phyloP scores from a whole-genome alignment of 2,113 vertebrate species.

The Dicaeum eximium region DNA sequence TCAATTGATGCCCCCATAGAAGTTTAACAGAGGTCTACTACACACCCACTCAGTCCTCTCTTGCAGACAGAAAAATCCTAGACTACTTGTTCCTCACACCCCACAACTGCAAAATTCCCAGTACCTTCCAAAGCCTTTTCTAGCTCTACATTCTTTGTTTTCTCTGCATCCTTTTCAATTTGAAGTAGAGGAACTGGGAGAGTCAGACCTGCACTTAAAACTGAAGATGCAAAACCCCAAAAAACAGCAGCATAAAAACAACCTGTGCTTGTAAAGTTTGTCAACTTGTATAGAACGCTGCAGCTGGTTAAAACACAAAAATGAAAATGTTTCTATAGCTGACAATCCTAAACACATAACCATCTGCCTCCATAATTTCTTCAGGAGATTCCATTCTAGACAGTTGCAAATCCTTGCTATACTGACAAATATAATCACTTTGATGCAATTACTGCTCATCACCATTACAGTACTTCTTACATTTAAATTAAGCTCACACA shows the following conservation, averaged over 20 bases:
- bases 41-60: background rate
- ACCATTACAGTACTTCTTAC: background rate
- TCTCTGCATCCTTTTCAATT: background rate
- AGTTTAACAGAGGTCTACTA: background rate
- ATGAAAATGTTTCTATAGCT: background rate
- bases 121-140: background rate
- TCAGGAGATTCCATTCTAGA: background rate
- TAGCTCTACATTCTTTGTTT: background rate
- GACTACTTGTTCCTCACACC: background rate
- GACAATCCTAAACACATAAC: background rate
- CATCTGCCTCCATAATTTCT: background rate
- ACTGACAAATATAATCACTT: background rate
- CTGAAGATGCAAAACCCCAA: background rate
- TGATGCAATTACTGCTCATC: background rate
- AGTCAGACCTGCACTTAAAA: background rate
- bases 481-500: background rate
- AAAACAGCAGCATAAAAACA: background rate
- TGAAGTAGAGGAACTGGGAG: background rate
- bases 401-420: background rate
- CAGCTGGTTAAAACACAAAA: background rate
- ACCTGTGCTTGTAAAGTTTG: background rate
- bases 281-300: background rate
- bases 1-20: background rate
- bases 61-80: background rate
- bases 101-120: background rate